Percentiles rank a stretch among this genome's conserved stretches.
Evolutionary conservation across 53 echinoderm and acorn worm genomes (phyloP).

Genomic region (Echinarachnius parma): DNA sequence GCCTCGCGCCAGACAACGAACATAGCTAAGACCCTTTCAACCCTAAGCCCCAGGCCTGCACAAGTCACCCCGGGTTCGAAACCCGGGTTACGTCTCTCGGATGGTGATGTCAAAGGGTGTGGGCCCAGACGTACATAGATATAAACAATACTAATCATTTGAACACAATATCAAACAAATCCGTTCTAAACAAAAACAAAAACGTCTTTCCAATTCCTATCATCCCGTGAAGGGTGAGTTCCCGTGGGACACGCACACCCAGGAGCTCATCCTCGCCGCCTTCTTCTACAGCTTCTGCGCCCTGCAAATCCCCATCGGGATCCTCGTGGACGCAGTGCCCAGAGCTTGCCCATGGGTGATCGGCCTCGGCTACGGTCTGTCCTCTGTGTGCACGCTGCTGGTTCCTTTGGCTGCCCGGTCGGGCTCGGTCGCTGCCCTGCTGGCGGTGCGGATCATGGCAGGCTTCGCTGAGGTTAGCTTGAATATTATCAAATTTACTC

Average conservation of each 20-base stretch:
- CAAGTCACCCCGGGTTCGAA: no score
- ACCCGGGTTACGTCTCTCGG: no score
- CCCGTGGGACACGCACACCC: conserved; percentile 70
- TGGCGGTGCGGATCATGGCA: neutral
- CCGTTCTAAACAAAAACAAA: no score
- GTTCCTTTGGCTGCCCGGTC: conserved; percentile 10
- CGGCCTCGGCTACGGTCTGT: conserved; percentile 30
- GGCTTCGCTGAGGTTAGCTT: conserved; percentile 13
- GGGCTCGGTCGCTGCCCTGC: neutral
- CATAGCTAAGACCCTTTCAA: no score
- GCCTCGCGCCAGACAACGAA: no score
- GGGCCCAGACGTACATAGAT: no score
- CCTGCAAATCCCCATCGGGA: conserved; percentile 75
- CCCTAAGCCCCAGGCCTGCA: no score
- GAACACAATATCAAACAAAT: no score
- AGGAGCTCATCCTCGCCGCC: conserved; percentile 68
- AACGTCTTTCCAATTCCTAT: neutral
- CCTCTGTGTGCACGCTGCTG: neutral
- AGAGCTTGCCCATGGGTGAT: conserved; percentile 59
- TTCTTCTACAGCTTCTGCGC: conserved; percentile 88
- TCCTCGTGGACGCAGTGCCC: conserved; percentile 57
- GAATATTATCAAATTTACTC: no score
- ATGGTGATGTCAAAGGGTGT: no score
- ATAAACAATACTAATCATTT: no score
- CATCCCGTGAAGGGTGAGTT: conserved; percentile 54